These are phyloP conservation scores for Orthosia gothica DNA, from an alignment of 2,888 invertebrate species.

Conservation along the genomic window DNA sequence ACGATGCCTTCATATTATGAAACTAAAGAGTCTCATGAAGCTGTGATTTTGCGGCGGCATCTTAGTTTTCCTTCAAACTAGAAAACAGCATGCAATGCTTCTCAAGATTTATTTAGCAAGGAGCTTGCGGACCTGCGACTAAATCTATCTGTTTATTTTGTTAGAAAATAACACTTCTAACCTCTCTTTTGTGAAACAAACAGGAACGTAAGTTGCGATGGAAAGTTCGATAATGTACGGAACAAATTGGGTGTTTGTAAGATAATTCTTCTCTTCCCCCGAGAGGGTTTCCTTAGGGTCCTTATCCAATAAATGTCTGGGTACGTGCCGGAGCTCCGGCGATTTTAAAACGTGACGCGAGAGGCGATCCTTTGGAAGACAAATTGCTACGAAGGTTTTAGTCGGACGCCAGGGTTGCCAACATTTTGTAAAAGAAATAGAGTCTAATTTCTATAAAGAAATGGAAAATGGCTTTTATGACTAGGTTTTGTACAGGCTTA, in stretches of 20 bases:
- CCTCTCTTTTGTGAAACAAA: constrained; percentile 36
- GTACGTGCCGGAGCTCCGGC: constrained; percentile 57
- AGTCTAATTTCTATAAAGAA: no score
- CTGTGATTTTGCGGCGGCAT: neutral
- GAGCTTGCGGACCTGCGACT: neutral
- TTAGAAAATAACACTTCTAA: neutral
- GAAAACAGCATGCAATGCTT: neutral
- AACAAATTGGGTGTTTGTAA: constrained; percentile 64
- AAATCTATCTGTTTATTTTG: constrained; percentile 10
- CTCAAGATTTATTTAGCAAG: neutral
- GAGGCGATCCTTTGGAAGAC: constrained; percentile 46
- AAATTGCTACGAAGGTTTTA: constrained; percentile 38
- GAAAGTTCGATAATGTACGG: constrained; percentile 43
- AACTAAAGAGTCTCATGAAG: neutral
- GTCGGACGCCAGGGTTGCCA: neutral
- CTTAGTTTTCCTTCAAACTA: neutral
- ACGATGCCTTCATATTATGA: no score
- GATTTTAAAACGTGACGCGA: constrained; percentile 60
- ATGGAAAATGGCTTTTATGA: no score
- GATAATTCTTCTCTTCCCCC: constrained; percentile 56
- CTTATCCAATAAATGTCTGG: constrained; percentile 64
- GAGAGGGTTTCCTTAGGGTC: constrained; percentile 48
- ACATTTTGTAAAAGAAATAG: no score
- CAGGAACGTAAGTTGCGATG: constrained; percentile 33
- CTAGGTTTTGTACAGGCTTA: no score